Percentiles rank a stretch among this genome's conserved stretches.
Evolutionary conservation across 2,888 invertebrate genomes (phyloP).

Genomic region (Leptinotarsa haldemani): DNA sequence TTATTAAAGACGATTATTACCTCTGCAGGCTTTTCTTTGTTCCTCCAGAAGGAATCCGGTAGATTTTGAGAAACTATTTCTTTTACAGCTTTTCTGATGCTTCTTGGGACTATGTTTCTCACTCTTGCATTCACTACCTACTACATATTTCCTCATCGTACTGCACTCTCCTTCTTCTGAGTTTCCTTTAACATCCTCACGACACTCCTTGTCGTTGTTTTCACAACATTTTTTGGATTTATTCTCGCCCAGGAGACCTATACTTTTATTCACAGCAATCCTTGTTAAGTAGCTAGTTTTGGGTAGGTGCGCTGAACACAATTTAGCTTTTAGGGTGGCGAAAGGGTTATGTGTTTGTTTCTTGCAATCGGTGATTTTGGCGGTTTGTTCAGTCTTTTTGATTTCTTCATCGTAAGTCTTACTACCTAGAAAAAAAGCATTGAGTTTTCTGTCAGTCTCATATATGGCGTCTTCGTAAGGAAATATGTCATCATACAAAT

Average conservation of each 20-base stretch:
- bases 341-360: constrained; percentile 63
- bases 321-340: constrained; percentile 64
- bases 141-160: constrained; percentile 45
- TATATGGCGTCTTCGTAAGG: no score
- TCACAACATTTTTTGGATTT: constrained; percentile 55
- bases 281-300: constrained; percentile 64
- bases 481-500: no score
- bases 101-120: constrained; percentile 60
- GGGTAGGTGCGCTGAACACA: constrained; percentile 66
- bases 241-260: constrained; percentile 61
- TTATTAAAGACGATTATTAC: no score
- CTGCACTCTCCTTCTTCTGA: constrained; percentile 27
- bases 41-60: constrained; percentile 62
- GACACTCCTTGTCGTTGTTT: constrained; percentile 48
- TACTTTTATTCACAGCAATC: constrained; percentile 65
- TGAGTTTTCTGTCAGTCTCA: no score
- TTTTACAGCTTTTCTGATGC: constrained; percentile 54
- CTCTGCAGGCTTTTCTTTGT: constrained; percentile 54
- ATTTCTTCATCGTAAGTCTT: constrained; percentile 57
- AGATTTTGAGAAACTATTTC: constrained; percentile 62
- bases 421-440: constrained; percentile 42
- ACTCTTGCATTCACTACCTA: constrained; percentile 56
- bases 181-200: constrained; percentile 39
- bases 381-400: constrained; percentile 63
- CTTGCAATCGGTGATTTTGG: constrained; percentile 59